Evolutionary conservation across 2,797 vertebrate genomes (phyloP), one percentile per base, ranked within the genome.

Genomic region (Neopelma chrysocephalum): DNA sequence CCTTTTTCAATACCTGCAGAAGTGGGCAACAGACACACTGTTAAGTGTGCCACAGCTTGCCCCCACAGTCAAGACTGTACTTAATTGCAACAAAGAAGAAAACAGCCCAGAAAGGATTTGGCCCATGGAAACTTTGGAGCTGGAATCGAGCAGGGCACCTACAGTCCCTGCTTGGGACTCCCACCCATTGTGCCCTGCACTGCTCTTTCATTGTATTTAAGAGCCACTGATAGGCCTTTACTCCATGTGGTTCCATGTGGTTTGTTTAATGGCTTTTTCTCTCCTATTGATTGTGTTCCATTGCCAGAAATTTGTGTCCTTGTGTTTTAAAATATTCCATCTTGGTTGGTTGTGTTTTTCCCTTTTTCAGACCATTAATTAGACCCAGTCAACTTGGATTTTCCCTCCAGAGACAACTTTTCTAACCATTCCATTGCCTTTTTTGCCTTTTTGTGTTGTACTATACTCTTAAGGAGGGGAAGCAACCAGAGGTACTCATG

Each of bases 61-160:
- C 4, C 42, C 36, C 15, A 27, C 54, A 32, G 43, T 20, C 42
- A 81, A 73, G 25, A 86, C 9, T 12, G 29, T 25, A n/a, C 12
- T 40, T 83, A 66, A 50, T 31, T 83, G 20, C 21, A 83, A 47
- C 12, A 54, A 1, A 38, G 60, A 27, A 72, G 45, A 64, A 78
- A 83, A 78, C 20, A 76, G 47, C 20, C 25, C 8, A 15, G 32
- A 13, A 7, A 42, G 26, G 31, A 69, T 73, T 47, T 0, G 0
- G 15, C 12, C 26, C 11, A 11, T 18, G 45, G 25, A 48, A 60
- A 21, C 10, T 80, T 26, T 6, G 12, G 47, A 53, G 18, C 10
- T 53, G 34, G 58, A 91, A 45, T 38, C 0, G 0, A 10, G 11
- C 56, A 66, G 29, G 7, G 25, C 13, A 56, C 23, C 12, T 32